These are phyloP conservation scores for Leptobrachium ailaonicum DNA, from an alignment of 2,113 vertebrate genomes.

Conservation along the genomic window DNA sequence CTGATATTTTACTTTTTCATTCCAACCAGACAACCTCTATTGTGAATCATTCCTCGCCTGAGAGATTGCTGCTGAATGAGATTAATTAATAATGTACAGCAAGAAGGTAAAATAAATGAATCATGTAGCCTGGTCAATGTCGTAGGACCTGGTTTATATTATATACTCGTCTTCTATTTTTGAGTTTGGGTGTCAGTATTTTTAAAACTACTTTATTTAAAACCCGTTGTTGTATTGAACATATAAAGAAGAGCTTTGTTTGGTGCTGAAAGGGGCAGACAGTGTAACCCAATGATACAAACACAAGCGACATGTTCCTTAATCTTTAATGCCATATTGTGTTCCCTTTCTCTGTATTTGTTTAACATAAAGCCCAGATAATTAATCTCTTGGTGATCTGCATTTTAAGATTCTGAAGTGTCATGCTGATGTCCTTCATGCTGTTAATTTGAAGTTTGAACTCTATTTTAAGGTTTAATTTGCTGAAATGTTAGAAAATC, in stretches of 20 bases:
- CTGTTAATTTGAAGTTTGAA: conserved; percentile 23
- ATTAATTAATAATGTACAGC: conserved; percentile 36
- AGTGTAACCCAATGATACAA: conserved; percentile 31
- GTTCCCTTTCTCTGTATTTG: conserved; percentile 36
- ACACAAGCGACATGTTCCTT: conserved; percentile 44
- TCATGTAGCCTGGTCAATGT: conserved; percentile 1
- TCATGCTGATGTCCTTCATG: conserved; percentile 14
- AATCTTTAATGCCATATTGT: conserved; percentile 44
- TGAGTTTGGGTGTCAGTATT: neutral
- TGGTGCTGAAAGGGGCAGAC: neutral
- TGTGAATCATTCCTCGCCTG: conserved; percentile 43
- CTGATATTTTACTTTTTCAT: conserved; percentile 40
- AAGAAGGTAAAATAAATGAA: conserved; percentile 28
- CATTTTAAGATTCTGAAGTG: conserved; percentile 35
- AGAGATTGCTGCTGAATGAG: conserved; percentile 24
- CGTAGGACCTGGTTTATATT: neutral
- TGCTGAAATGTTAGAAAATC: conserved; percentile 19
- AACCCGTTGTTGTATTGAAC: neutral
- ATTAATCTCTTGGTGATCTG: conserved; percentile 31
- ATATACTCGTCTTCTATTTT: neutral
- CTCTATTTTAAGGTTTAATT: conserved; percentile 35
- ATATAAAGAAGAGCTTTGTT: neutral
- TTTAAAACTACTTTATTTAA: conserved; percentile 7
- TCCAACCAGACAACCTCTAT: conserved; percentile 31
- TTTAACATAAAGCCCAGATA: conserved; percentile 39